These are phyloP conservation scores for Andrena bucephala DNA, from an alignment of 2,888 invertebrate genomes.

Conservation along the genomic window DNA sequence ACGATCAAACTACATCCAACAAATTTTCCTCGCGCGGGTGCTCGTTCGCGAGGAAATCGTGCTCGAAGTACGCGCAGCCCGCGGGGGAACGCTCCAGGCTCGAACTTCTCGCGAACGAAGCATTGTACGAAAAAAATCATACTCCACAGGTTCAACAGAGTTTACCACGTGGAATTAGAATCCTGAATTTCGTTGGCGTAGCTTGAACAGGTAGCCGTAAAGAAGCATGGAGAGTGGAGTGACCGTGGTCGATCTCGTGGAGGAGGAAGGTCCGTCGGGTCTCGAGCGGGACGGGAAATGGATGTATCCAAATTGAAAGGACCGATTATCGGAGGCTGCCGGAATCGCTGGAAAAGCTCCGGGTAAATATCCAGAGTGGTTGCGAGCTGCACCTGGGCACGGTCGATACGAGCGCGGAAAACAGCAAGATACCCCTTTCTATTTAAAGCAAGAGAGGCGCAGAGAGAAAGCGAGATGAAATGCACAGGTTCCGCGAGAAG, in stretches of 20 bases:
- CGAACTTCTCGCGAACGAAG: too few species aligned
- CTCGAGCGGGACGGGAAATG: conserved; percentile 12
- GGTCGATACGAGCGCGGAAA: conserved; percentile 51
- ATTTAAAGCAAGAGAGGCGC: conserved; percentile 37
- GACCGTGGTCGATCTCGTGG: background rate
- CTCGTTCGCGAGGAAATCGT: too few species aligned
- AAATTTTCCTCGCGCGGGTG: too few species aligned
- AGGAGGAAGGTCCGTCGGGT: background rate
- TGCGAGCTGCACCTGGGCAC: conserved; percentile 24
- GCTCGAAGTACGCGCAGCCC: too few species aligned
- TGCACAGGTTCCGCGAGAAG: conserved; percentile 31
- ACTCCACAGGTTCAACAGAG: too few species aligned
- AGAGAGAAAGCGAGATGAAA: background rate
- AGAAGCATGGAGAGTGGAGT: too few species aligned
- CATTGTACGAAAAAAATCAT: too few species aligned
- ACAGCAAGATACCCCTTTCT: conserved; percentile 45
- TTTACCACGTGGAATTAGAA: too few species aligned
- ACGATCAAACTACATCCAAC: too few species aligned
- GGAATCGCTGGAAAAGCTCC: conserved; percentile 36
- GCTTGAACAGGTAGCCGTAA: too few species aligned
- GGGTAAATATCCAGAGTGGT: conserved; percentile 52
- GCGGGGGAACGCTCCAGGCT: too few species aligned
- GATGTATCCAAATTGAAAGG: conserved; percentile 41
- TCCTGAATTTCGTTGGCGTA: too few species aligned
- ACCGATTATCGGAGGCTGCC: conserved; percentile 40